A percentile compares a stretch with the other conserved stretches of the same genome.
Evolutionary conservation across 2,888 invertebrate species (phyloP).

Genomic region (Acrobasis repandana): DNA sequence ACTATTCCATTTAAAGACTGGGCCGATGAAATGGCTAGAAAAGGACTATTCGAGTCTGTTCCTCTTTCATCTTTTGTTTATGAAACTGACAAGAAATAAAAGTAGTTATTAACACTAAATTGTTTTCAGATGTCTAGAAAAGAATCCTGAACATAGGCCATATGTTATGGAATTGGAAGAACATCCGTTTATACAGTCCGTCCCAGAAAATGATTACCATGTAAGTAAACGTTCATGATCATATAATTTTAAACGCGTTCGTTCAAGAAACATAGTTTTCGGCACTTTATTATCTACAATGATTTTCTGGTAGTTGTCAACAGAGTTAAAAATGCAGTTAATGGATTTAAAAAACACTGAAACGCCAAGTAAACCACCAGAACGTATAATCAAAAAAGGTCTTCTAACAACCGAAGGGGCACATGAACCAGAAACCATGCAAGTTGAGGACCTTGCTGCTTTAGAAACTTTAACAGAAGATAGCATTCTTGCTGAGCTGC

Average conservation of each 20-base stretch:
- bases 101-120: neutral
- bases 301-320: constrained; percentile 81
- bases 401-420: constrained; percentile 76
- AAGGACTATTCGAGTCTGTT: constrained; percentile 70
- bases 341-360: constrained; percentile 67
- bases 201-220: constrained; percentile 91
- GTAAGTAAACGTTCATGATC: constrained; percentile 67
- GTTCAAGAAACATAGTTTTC: no score
- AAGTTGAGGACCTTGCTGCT: constrained; percentile 92
- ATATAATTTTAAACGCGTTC: neutral
- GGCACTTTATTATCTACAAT: neutral
- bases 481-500: constrained; percentile 85
- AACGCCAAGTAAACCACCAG: constrained; percentile 59
- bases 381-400: constrained; percentile 78
- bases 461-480: constrained; percentile 89
- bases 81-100: neutral
- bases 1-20: constrained; percentile 64
- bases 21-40: constrained; percentile 75
- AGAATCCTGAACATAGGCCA: constrained; percentile 93
- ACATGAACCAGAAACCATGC: constrained; percentile 86
- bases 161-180: constrained; percentile 91
- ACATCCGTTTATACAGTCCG: constrained; percentile 91
- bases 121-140: constrained; percentile 88
- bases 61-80: constrained; percentile 36
- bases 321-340: constrained; percentile 86